phyloP scores from a whole-genome alignment of 2,113 vertebrate species.

The Bothrops jararaca region DNA sequence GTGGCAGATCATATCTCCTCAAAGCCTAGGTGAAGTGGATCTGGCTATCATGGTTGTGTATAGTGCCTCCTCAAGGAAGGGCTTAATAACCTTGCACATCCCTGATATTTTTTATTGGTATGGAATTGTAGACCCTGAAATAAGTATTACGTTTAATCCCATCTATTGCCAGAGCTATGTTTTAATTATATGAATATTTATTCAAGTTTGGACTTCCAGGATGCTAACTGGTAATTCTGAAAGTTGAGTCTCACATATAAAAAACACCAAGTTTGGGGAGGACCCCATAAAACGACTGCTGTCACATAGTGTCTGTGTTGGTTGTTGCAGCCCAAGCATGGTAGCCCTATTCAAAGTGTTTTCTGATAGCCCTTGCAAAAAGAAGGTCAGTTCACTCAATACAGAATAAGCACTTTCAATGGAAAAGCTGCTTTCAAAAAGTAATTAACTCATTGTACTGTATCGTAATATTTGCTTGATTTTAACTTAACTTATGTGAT shows the following conservation, averaged over 20 bases:
- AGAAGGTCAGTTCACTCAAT: background rate
- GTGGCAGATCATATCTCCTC: background rate
- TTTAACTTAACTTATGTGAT: background rate
- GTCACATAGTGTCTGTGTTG: too few relatives aligned
- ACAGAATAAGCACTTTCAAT: background rate
- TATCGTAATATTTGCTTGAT: background rate
- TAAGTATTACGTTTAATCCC: background rate
- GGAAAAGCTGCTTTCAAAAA: background rate
- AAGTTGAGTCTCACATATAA: background rate
- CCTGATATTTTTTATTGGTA: background rate
- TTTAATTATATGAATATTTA: background rate
- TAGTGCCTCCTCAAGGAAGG: background rate
- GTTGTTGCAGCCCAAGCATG: background rate
- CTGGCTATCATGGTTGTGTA: background rate
- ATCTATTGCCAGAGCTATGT: background rate
- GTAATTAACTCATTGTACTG: background rate
- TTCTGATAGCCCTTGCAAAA: background rate
- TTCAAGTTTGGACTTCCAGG: background rate
- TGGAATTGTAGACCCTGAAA: background rate
- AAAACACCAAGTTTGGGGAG: background rate
- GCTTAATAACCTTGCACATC: background rate
- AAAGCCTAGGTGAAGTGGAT: background rate
- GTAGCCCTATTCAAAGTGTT: background rate
- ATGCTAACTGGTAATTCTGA: background rate
- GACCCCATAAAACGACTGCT: background rate